Base-by-base conservation (phyloP, 1,140 invertebrate species). In the Drosophila trapezifrons region DNA sequence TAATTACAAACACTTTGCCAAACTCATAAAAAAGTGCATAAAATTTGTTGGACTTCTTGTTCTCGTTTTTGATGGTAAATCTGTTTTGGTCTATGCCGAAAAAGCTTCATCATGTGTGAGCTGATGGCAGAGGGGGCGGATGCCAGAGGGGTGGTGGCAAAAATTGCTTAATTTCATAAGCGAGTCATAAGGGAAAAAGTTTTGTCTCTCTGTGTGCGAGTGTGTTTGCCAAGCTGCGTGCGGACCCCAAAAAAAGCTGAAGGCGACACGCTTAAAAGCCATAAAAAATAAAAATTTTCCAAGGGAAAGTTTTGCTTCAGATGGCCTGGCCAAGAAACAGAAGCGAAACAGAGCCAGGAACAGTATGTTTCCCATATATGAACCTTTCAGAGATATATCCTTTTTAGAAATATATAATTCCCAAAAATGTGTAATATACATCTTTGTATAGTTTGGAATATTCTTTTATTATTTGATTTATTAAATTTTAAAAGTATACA, bases 81-180 rank as follows among this genome's bases (percentile, higher is more conserved):
- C 76, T 82, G 63, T 78, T 82, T 78, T 78, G 76, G 73, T 80
- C 77, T 70, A 75, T 63, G 62, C 45, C 43, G 65, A 66, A 79
- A 79, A 73, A 52, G 70, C 54, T 64, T 67, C 65, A 73, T 80
- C 80, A 79, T 83, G 81, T 76, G 77, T 66, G 59, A 32, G 63
- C 38, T 17, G 18, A 25, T 45, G 45, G 10, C 42, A 32, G 9
- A 40, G 8, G 54, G 37, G 29, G 15, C 25, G 1, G 27, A 9
- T 29, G 27, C 8, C 8, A 32, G 20, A n/a, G 15, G 29, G n/a
- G 2, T 32, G 25, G 38, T 15, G 55, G 37, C 37, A 60, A 47
- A 80, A 86, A 81, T 86, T 85, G 81, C 81, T 86, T 86, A 81
- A 86, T 86, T 86, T 86, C 82, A 86, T 78, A 86, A 81, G 82